A percentile compares a stretch with the other conserved stretches of the same genome.
These are phyloP conservation scores for Hippoglossus hippoglossus DNA, from an alignment of 2,797 vertebrate species.

Conservation along the genomic window DNA sequence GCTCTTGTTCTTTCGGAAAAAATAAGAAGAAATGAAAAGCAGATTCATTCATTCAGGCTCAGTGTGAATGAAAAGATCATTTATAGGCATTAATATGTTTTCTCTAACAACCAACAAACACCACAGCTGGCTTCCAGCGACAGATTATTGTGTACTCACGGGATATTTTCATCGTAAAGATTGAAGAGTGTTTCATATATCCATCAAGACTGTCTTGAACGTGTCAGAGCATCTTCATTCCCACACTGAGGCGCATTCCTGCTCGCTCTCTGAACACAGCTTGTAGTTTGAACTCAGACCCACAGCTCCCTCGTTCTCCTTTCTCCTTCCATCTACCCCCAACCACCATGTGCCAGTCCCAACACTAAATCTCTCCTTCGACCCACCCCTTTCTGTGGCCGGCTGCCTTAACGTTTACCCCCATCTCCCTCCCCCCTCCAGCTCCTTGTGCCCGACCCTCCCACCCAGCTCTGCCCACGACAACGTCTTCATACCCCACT, in stretches of 20 bases:
- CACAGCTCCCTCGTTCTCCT: constrained; percentile 53
- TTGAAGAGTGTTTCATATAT: constrained; percentile 52
- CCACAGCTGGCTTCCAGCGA: constrained; percentile 20
- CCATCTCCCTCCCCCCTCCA: constrained; percentile 29
- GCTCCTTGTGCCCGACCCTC: constrained; percentile 66
- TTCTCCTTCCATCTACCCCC: constrained; percentile 70
- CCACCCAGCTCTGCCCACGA: constrained; percentile 71
- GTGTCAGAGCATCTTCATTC: constrained; percentile 79
- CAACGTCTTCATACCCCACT: constrained; percentile 65
- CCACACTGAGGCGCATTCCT: constrained; percentile 76
- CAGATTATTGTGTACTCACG: constrained; percentile 72
- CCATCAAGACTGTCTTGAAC: constrained; percentile 60
- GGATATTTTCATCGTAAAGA: constrained; percentile 79
- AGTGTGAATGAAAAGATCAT: constrained; percentile 20
- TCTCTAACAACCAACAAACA: background rate
- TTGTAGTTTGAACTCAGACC: constrained; percentile 70
- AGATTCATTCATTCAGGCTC: constrained; percentile 7
- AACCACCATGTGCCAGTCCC: constrained; percentile 68
- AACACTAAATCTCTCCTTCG: constrained; percentile 72
- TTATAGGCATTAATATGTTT: constrained; percentile 12
- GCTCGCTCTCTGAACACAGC: constrained; percentile 66
- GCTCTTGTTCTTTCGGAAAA: background rate
- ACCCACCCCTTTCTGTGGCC: constrained; percentile 69
- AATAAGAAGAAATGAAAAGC: background rate
- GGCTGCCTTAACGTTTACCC: constrained; percentile 45